These are phyloP conservation scores for Himalopsyche phryganea DNA, from an alignment of 1,140 invertebrate genomes.

Conservation along the genomic window DNA sequence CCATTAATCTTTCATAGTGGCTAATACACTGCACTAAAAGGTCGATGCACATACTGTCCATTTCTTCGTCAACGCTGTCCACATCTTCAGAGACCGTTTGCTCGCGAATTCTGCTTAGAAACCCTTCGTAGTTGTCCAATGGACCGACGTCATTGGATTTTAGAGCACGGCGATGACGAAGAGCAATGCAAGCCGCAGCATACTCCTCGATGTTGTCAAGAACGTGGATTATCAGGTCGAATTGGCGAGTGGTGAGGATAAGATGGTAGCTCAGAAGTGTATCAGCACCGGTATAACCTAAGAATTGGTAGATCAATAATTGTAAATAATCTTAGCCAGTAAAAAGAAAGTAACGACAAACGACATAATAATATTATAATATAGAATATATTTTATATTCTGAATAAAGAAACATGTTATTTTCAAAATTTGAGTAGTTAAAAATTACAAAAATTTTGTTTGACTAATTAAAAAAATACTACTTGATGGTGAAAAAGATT, in stretches of 20 bases:
- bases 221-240: conserved; percentile 14
- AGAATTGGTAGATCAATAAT: too few species aligned
- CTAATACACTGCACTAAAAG: conserved; percentile 9
- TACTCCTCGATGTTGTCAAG: conserved; percentile 18
- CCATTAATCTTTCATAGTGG: conserved; percentile 15
- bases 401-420: too few species aligned
- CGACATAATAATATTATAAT: neutral
- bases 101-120: neutral
- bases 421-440: too few species aligned
- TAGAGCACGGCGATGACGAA: neutral
- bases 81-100: too few species aligned
- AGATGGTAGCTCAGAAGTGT: conserved; percentile 6
- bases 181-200: neutral
- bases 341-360: neutral
- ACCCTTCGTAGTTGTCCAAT: neutral
- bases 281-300: conserved; percentile 12
- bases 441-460: too few species aligned
- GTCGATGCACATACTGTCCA: conserved; percentile 1
- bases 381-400: too few species aligned
- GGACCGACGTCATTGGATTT: neutral
- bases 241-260: conserved; percentile 14
- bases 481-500: too few species aligned
- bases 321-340: neutral
- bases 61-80: neutral
- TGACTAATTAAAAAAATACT: too few species aligned